These are phyloP conservation scores for Cryptus armator DNA, from an alignment of 2,888 invertebrate species.

Conservation along the genomic window DNA sequence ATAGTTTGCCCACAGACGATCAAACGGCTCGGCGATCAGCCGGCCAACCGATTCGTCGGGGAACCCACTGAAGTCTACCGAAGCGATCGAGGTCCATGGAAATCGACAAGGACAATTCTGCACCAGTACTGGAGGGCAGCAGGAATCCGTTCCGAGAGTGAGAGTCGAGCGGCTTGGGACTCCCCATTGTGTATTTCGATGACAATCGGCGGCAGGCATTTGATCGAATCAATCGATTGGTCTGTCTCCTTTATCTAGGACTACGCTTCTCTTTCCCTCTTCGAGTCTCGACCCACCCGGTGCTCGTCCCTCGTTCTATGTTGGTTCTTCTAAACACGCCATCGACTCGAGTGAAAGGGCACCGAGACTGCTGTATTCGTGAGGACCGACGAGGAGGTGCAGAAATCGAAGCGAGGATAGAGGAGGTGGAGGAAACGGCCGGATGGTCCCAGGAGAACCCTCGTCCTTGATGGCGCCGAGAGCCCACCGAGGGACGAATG, in stretches of 20 bases:
- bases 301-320: constrained; percentile 24
- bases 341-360: constrained; percentile 68
- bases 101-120: constrained; percentile 49
- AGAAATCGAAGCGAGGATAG: constrained; percentile 46
- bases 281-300: neutral
- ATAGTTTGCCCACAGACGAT: constrained; percentile 50
- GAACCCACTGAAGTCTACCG: constrained; percentile 54
- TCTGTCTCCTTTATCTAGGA: constrained; percentile 69
- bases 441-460: constrained; percentile 76
- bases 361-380: constrained; percentile 55
- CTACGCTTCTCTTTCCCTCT: constrained; percentile 21
- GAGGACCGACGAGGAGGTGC: constrained; percentile 47
- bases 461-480: constrained; percentile 56
- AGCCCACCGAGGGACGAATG: constrained; percentile 43
- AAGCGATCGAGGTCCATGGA: constrained; percentile 53
- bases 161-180: constrained; percentile 52
- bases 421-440: constrained; percentile 48
- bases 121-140: constrained; percentile 45
- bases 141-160: constrained; percentile 55
- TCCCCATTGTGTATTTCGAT: constrained; percentile 81
- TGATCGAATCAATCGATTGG: constrained; percentile 83
- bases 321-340: constrained; percentile 78
- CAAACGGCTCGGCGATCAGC: constrained; percentile 37
- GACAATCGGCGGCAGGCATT: constrained; percentile 82
- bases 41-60: constrained; percentile 52